phyloP scores from a whole-genome alignment of 2,113 vertebrate genomes.

The Puffinus mauretanicus region DNA sequence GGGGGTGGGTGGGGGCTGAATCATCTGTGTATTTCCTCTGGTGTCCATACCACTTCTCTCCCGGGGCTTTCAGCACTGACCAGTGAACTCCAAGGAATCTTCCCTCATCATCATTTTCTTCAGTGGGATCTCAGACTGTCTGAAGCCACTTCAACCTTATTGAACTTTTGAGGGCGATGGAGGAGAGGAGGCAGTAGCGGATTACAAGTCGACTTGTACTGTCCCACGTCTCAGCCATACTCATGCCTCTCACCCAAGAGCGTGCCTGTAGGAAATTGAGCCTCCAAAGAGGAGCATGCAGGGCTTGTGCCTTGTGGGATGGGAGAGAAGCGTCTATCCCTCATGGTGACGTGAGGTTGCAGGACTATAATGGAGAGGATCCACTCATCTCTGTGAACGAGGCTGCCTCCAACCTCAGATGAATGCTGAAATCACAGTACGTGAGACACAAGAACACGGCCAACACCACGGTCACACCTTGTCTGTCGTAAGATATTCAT shows the following conservation, averaged over 20 bases:
- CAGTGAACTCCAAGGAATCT: neutral
- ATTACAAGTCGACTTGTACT: neutral
- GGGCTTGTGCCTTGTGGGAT: neutral
- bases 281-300: neutral
- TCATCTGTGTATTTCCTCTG: neutral
- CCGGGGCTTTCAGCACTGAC: neutral
- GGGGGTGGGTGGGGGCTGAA: neutral
- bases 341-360: rapidly evolving
- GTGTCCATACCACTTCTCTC: neutral
- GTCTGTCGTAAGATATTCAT: neutral
- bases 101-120: neutral
- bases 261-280: neutral
- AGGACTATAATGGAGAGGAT: neutral
- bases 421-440: neutral
- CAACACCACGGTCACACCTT: neutral
- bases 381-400: neutral
- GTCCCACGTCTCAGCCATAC: rapidly evolving
- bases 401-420: neutral
- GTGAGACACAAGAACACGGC: rapidly evolving
- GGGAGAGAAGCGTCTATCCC: neutral
- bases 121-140: neutral
- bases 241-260: neutral
- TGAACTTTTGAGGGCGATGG: neutral
- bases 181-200: neutral
- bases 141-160: neutral